Conservation (phyloP, 2,797 vertebrate species). For the Pangasius macronema region DNA sequence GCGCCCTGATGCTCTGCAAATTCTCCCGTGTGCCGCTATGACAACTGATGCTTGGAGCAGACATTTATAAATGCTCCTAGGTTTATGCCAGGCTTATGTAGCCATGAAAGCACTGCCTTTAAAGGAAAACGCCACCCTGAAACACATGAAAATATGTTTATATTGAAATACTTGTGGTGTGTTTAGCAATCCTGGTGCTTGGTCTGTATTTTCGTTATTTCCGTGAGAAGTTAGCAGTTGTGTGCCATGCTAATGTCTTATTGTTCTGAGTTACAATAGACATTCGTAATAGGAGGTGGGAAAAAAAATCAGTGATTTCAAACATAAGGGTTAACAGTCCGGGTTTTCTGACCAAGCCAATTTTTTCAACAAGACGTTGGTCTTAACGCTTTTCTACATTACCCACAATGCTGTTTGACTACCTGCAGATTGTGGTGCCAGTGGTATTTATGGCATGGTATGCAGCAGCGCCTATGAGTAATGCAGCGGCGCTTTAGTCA, state of each 20-base stretch:
- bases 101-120: not conserved
- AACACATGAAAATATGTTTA: not conserved
- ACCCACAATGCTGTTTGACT: not conserved
- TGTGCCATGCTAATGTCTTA: not conserved
- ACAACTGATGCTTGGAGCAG: not conserved
- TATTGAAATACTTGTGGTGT: not conserved
- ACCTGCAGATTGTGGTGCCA: not conserved
- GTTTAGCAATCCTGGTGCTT: not conserved
- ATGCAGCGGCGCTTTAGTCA: not conserved
- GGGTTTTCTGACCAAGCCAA: not conserved
- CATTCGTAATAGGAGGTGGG: not conserved
- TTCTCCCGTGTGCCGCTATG: not conserved
- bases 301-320: not conserved
- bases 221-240: not conserved
- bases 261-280: no score
- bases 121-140: not conserved
- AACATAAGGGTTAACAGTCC: not conserved
- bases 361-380: not conserved
- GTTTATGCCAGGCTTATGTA: not conserved
- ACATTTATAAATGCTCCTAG: not conserved
- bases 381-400: not conserved
- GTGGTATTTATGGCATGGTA: not conserved
- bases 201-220: not conserved
- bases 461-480: not conserved
- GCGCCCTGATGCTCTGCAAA: not conserved